Conservation (phyloP, 1,140 invertebrate genomes). For the Zophobas morio region DNA sequence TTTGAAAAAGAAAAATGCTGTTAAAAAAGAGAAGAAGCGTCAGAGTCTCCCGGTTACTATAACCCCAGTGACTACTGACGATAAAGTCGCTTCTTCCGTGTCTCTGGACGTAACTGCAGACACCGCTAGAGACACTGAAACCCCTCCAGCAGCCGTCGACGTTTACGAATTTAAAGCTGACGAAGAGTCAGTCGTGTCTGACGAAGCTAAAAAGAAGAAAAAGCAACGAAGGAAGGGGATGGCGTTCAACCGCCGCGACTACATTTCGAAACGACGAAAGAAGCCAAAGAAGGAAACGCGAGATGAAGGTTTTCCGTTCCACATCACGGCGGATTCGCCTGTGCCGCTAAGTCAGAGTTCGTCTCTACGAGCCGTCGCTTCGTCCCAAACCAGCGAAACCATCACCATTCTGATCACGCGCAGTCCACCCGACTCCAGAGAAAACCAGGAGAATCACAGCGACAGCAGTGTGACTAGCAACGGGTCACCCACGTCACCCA, state of each 20-base stretch:
- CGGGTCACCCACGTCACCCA: background rate
- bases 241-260: background rate
- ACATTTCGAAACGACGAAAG: constrained; percentile 3
- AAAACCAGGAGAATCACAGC: background rate
- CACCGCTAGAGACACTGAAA: background rate
- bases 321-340: background rate
- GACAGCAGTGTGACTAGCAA: background rate
- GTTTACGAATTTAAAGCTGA: constrained; percentile 19
- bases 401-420: constrained; percentile 1
- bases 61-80: too few relatives aligned
- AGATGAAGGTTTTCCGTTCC: background rate
- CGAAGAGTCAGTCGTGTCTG: background rate
- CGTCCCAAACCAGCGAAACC: background rate
- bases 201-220: background rate
- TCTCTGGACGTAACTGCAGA: too few relatives aligned
- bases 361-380: background rate
- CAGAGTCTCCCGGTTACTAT: too few relatives aligned
- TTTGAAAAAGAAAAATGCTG: background rate
- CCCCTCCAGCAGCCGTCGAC: background rate
- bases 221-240: background rate
- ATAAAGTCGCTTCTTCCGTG: too few relatives aligned
- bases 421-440: background rate
- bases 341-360: constrained; percentile 1
- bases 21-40: too few relatives aligned
- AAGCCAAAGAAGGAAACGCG: background rate